These are phyloP conservation scores for Penaeus monodon DNA, from an alignment of 2,888 invertebrate genomes.

Conservation along the genomic window DNA sequence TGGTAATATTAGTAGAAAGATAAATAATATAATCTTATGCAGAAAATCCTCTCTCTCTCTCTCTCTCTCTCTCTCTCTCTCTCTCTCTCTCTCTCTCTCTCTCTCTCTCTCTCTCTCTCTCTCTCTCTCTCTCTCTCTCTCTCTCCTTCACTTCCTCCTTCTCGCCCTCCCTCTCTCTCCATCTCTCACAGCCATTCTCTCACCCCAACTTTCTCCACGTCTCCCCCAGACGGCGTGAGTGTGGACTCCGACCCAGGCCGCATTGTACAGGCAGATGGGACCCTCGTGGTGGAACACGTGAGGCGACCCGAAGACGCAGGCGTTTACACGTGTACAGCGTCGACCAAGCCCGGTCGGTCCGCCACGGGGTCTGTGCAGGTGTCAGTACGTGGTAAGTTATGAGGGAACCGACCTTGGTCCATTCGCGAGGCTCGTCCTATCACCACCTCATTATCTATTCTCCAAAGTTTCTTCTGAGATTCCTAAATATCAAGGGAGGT, in stretches of 20 bases:
- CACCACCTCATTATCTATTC: not conserved
- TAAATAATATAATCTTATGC: no score
- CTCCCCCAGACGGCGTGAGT: constrained; percentile 35
- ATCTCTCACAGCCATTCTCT: not conserved
- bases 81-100: not conserved
- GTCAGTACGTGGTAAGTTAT: constrained; percentile 55
- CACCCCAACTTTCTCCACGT: not conserved
- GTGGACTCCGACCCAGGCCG: constrained; percentile 30
- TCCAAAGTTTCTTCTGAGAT: no score
- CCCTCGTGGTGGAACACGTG: constrained; percentile 46
- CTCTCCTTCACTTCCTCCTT: not conserved
- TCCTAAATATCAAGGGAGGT: no score
- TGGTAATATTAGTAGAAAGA: no score
- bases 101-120: no score
- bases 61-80: constrained; percentile 27
- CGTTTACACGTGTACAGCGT: constrained; percentile 62
- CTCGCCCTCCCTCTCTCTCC: no score
- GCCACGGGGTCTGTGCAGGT: constrained; percentile 59
- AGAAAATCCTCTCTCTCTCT: not conserved
- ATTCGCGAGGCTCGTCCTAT: not conserved
- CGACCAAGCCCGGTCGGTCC: constrained; percentile 53
- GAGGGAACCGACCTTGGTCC: no score
- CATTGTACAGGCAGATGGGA: constrained; percentile 31
- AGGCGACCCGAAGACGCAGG: constrained; percentile 54
- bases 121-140: not conserved